Conservation (phyloP, 2,797 vertebrate genomes). For the Danio aesculapii region DNA sequence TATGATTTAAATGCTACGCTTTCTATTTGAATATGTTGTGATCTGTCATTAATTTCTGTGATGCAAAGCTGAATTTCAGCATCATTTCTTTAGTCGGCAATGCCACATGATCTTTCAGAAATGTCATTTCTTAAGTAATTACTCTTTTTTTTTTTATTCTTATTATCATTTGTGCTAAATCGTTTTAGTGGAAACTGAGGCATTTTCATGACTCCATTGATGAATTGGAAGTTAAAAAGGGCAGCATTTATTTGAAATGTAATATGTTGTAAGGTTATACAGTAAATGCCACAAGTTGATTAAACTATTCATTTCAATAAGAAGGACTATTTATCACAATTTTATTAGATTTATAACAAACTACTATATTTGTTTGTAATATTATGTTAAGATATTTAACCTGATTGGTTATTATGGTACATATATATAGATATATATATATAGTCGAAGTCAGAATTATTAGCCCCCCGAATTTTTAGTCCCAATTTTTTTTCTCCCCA, state of each 20-base stretch:
- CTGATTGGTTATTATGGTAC: too few relatives aligned
- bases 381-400: too few relatives aligned
- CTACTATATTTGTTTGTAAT: too few relatives aligned
- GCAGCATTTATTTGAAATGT: not conserved
- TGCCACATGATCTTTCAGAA: not conserved
- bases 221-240: not conserved
- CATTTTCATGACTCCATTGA: not conserved
- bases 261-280: not conserved
- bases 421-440: too few relatives aligned
- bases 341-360: too few relatives aligned
- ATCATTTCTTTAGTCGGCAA: not conserved
- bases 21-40: not conserved
- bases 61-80: not conserved
- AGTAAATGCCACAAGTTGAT: not conserved
- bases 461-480: too few relatives aligned
- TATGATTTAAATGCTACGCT: not conserved
- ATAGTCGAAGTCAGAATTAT: too few relatives aligned
- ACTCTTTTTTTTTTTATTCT: too few relatives aligned
- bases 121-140: not conserved
- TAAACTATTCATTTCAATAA: not conserved
- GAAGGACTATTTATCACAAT: too few relatives aligned
- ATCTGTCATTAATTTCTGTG: not conserved
- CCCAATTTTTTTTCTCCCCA: too few relatives aligned
- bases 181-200: not conserved
- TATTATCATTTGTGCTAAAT: too few relatives aligned